Percentiles rank a stretch among this genome's conserved stretches.
Conservation (phyloP, 1,140 invertebrate genomes). For the Ruditapes philippinarum region DNA sequence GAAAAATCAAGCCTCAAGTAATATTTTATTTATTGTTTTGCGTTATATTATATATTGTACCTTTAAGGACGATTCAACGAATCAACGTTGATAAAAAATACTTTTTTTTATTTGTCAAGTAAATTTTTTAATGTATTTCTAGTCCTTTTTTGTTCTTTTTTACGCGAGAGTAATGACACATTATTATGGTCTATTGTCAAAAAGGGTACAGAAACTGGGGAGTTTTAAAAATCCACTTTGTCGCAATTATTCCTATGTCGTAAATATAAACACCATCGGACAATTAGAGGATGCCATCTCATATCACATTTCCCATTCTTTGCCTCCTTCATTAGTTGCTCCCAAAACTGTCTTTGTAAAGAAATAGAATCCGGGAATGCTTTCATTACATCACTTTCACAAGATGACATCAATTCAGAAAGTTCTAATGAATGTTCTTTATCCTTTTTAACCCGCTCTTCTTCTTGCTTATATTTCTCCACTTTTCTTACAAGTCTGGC, state of each 20-base stretch:
- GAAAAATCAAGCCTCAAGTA: too few species aligned
- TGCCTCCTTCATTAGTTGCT: conserved; percentile 23
- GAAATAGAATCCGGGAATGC: conserved; percentile 41
- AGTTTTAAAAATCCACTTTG: conserved; percentile 66
- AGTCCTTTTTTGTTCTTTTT: too few species aligned
- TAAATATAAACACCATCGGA: conserved; percentile 62
- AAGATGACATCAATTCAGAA: conserved; percentile 25
- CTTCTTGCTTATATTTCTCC: neutral
- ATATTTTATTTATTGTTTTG: too few species aligned
- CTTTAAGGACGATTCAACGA: too few species aligned
- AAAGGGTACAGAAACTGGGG: conserved; percentile 61
- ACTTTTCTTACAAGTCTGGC: neutral
- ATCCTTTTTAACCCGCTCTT: neutral
- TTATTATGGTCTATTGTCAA: conserved; percentile 72
- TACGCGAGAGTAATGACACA: too few species aligned
- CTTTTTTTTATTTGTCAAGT: too few species aligned
- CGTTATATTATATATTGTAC: too few species aligned
- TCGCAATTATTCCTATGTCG: conserved; percentile 66
- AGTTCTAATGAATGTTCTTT: neutral
- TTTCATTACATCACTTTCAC: conserved; percentile 4
- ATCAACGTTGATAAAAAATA: too few species aligned
- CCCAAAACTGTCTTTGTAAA: conserved; percentile 50
- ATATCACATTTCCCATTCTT: conserved; percentile 39
- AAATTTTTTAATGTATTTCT: too few species aligned
- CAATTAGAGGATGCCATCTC: conserved; percentile 73